phyloP scores from a whole-genome alignment of 1,140 invertebrate genomes.

The Psix sp. region DNA sequence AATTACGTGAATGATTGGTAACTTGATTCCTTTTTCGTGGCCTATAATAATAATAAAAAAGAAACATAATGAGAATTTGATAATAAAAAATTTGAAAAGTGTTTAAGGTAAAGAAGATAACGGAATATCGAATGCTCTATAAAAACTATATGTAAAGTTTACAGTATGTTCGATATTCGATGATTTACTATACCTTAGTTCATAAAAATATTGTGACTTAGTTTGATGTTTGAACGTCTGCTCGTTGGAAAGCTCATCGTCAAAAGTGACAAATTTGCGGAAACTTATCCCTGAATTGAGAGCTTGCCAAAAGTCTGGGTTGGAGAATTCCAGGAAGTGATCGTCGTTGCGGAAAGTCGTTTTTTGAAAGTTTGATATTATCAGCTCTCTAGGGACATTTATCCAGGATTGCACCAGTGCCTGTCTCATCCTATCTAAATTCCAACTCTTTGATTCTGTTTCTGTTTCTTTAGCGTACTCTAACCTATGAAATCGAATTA shows the following conservation, averaged over 20 bases:
- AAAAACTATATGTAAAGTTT: too few relatives aligned
- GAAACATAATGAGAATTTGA: too few relatives aligned
- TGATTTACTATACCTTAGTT: constrained; percentile 33
- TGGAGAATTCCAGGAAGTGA: constrained; percentile 58
- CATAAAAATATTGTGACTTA: constrained; percentile 15
- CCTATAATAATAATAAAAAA: too few relatives aligned
- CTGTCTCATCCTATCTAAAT: constrained; percentile 49
- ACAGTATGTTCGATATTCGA: too few relatives aligned
- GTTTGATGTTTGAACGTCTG: constrained; percentile 5
- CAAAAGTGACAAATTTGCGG: constrained; percentile 67
- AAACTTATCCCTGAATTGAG: constrained; percentile 59
- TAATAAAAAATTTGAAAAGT: too few relatives aligned
- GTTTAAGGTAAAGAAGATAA: too few relatives aligned
- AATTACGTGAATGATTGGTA: too few relatives aligned
- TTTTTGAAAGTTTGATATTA: constrained; percentile 67
- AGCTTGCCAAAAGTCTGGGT: constrained; percentile 56
- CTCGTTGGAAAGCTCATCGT: constrained; percentile 62
- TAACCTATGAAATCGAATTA: constrained; percentile 29
- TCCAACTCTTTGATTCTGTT: constrained; percentile 48
- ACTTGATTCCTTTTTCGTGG: too few relatives aligned
- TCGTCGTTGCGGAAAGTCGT: constrained; percentile 66
- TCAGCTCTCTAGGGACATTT: constrained; percentile 60
- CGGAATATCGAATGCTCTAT: too few relatives aligned
- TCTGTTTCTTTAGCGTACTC: constrained; percentile 41
- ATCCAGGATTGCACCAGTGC: constrained; percentile 62